Conservation (phyloP, 2,113 vertebrate species). For the Polyodon spathula region DNA sequence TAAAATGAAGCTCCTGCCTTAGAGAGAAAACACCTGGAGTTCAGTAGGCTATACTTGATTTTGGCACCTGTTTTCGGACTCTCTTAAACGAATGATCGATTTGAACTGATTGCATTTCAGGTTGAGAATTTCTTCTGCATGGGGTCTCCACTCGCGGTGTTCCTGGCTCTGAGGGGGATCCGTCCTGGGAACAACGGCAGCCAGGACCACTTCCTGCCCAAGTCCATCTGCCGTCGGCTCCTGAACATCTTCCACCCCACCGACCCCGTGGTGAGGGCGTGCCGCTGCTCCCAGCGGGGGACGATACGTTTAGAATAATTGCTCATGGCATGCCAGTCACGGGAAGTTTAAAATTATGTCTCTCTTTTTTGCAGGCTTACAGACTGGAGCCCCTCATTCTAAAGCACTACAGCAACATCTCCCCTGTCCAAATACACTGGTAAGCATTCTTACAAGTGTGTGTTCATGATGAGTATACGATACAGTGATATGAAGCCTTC, state of each 20-base stretch:
- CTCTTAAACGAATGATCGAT: neutral
- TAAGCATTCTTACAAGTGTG: conserved; percentile 29
- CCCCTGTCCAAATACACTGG: conserved; percentile 93
- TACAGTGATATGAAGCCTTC: neutral
- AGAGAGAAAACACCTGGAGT: too few relatives aligned
- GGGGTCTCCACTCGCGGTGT: conserved; percentile 93
- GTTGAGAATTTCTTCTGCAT: conserved; percentile 98
- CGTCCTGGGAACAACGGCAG: conserved; percentile 77
- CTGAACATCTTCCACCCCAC: conserved; percentile 95
- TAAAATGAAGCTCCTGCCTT: too few relatives aligned
- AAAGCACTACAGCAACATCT: conserved; percentile 92
- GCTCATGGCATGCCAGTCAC: too few relatives aligned
- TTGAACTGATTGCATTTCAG: conserved; percentile 40
- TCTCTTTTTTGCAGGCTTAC: conserved; percentile 68
- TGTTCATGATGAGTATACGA: neutral
- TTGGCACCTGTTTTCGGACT: neutral
- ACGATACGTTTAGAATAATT: too few relatives aligned
- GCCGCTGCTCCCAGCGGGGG: neutral
- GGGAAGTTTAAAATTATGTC: conserved; percentile 16
- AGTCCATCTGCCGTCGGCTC: conserved; percentile 78
- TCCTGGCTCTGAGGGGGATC: conserved; percentile 87
- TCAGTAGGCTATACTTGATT: too few relatives aligned
- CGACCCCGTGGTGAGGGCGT: conserved; percentile 87
- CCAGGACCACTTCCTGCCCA: conserved; percentile 92
- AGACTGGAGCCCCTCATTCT: conserved; percentile 89